Base-by-base conservation (phyloP, 2,113 vertebrate genomes). In the Cochlearius cochlearius region DNA sequence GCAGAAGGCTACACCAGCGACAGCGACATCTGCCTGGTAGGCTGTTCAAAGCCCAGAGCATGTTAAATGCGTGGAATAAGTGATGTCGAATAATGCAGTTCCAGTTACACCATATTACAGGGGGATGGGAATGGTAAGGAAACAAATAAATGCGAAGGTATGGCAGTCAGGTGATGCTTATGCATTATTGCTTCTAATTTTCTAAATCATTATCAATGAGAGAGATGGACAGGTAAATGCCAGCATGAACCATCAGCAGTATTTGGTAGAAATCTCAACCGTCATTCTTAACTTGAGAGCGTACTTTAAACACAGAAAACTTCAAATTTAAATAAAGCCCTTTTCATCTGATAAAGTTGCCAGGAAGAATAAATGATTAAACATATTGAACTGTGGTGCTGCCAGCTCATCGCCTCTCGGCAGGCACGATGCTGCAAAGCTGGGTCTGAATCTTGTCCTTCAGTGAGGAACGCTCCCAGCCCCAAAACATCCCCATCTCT, bases 191-290 rank as follows among this genome's bases (percentile, higher is more conserved):
- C 22, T 50, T 88, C 56, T 85, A 22, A 66, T 88, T 82, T 67
- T 71, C 29, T 67, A 17, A 41, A 45, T 74, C 45, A 50, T 36
- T 49, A 36, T 8, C 18, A 49, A 2, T 20, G 38, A 50, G 63
- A 60, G 50, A 27, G 14, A 58, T 0, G 0, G 29, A 38, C 0
- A 3, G 32, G 39, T 88, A 72, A 67, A 36, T 49, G 47, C 47
- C 26, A 50, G 41, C 36, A 71, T 32, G 38, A 78, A 52, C 29
- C n/a, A 10, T 43, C 56, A 59, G 43, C n/a, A 67, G 9, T 16
- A 10, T 58, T 49, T 49, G 36, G 26, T 73, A 73, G 59, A 86
- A 88, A 77, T 36, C 32, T 80, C 60, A 69, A 4, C 15, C 47
- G 3, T 34, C 55, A 29, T 69, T 76, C 86, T 80, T 41, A 88